Evolutionary conservation across 2,888 invertebrate genomes (phyloP), one percentile per base, ranked within the genome.

Genomic region (Papilio elwesi): DNA sequence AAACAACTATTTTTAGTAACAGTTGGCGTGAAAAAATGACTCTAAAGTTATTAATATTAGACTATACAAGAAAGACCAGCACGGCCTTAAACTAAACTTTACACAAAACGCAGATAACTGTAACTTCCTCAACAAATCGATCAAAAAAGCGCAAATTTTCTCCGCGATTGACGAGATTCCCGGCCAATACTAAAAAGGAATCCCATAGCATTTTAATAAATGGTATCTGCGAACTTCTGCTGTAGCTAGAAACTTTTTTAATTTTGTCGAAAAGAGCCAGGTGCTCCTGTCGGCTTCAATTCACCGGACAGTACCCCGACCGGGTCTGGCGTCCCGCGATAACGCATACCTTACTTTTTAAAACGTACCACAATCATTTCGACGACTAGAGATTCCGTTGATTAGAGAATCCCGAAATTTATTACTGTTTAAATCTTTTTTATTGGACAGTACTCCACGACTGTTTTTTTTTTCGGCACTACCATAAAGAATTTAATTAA

Each of bases 221-320:
- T 83, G 90, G 85, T 87, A 87, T 85, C 86, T 87, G 79, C 82
- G 78, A 86, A 88, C 83, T 87, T 87, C 82, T 83, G 83, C 84
- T 87, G 87, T 89, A 84, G 84, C 84, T 83, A 83, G 87, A 92
- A 93, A 81, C 90, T 93, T 93, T 93, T 92, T 92, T 93, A 93
- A 93, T 93, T 92, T 92, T 86, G 90, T 83, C 85, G 87, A 81
- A 87, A 88, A 88, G 88, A 85, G 83, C 87, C 92, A 92, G 92
- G 92, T 92, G 92, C 86, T 85, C 82, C 86, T 88, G 89, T 90
- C 91, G 87, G 81, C 80, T 82, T 78, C 82, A 81, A 87, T 90
- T 88, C 88, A 87, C 88, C 87, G 85, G 89, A 89, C 89, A 86
- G 88, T 87, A 82, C 82, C 86, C 81, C 80, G 53, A 57, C 68